Evolutionary conservation across 1,140 invertebrate genomes (phyloP), one percentile per base, ranked within the genome.

Genomic region (Brachionus manjavacas): DNA sequence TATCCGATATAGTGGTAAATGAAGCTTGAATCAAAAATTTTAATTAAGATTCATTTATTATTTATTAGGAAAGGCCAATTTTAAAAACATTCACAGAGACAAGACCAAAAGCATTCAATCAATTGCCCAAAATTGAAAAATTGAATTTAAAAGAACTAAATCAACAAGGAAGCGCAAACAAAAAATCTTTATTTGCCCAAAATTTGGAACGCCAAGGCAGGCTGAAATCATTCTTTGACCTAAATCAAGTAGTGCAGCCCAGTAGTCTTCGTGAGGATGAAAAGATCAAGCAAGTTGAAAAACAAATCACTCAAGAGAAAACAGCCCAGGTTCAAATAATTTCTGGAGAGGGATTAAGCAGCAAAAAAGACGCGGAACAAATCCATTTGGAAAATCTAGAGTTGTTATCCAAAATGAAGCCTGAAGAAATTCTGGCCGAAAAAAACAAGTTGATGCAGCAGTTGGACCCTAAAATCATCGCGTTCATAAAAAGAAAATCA

Each of bases 311-410:
- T 89, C 88, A 87, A 87, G 66, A 85, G 8, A 85, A 83, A 43
- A 81, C 64, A 52, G 52, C 83, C 23, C 60, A 81, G 8, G 28
- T 49, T 39, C 31, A 43, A 31, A 66, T 84, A 39, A 72, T 79
- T 68, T 84, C 39, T 43, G 80, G 72, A 12, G 52, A 64, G 55
- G 81, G 84, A 28, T 49, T 85, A 20, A 68, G n/a, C 9, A 52
- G 43, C 60, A 83, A 25, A 7, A 52, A 91, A 28, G 87, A 91
- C 70, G 89, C 91, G 85, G 76, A 86, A 76, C 86, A 87, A 84
- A 94, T 95, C 86, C 94, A 95, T 86, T 87, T 91, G 85, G 92
- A 94, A 89, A 96, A 96, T 89, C 23, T 93, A 0, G 88, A 92
- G 86, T 89, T 91, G 83, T 86, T 96, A 1, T 90, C 89, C 41